Evolutionary conservation across 2,797 vertebrate genomes (phyloP).

Genomic region (Myotis planiceps): DNA sequence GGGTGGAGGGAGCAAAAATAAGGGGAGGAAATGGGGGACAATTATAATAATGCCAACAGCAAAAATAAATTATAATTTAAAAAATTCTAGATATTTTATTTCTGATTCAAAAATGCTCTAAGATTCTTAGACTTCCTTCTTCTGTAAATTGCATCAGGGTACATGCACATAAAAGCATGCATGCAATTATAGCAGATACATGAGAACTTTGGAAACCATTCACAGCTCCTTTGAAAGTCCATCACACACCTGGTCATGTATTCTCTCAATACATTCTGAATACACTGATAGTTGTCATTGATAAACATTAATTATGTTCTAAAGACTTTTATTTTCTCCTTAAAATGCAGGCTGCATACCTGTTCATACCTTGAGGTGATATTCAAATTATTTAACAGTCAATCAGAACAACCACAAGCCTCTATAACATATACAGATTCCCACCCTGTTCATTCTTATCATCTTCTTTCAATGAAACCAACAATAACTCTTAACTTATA

Average conservation of each 20-base stretch:
- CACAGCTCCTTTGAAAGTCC: background rate
- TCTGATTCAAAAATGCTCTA: background rate
- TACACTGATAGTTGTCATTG: background rate
- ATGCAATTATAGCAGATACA: background rate
- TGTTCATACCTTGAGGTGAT: background rate
- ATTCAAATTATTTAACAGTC: constrained; percentile 52
- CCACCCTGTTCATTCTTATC: background rate
- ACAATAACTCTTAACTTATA: background rate
- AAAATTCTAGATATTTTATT: background rate
- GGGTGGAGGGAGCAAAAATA: background rate
- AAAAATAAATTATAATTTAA: background rate
- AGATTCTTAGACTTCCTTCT: background rate
- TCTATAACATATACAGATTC: background rate
- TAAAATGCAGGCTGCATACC: background rate
- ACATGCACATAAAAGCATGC: background rate
- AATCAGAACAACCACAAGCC: background rate
- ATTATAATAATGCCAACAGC: background rate
- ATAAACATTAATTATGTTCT: background rate
- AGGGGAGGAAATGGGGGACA: background rate
- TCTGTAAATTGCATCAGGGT: background rate
- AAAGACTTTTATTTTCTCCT: background rate
- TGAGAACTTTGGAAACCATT: background rate
- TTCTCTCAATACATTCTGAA: background rate
- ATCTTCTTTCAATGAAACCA: background rate
- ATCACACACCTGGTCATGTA: background rate